Evolutionary conservation across 2,888 invertebrate species (phyloP), one percentile per base, ranked within the genome.

Genomic region (Neelides folsomi): DNA sequence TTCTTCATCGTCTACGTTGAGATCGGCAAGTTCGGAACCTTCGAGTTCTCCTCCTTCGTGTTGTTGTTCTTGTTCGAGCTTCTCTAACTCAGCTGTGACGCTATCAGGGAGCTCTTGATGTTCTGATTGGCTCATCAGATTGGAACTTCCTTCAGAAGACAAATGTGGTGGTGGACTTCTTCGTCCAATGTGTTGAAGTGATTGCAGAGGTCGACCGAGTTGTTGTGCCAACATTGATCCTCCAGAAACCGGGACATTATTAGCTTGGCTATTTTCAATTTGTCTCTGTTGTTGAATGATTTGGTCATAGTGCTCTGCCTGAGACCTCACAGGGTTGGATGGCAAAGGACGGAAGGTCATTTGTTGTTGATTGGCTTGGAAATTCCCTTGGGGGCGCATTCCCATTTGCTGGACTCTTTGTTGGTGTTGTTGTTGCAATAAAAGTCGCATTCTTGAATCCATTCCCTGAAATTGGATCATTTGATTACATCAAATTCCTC

Each of bases 1-100:
- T 66, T 88, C 88, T 65, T 86, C 86, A 66, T 90, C 89, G 61
- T 88, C 88, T 50, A 86, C 84, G 4, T 82, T 86, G 42, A 88
- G 74, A 15, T 86, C 86, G 40, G 83, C 85, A 39, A 88, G 74
- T 67, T 88, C 83, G 68, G 86, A 85, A 59, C 81, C 79, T 68
- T 79, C 80, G 47, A 77, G 73, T 67, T 78, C 79, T 27, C 65
- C 66, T 12, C 71, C 72, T 42, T 60, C 64, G 50, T 55, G 61
- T 44, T 76, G 79, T 53, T 77, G 78, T 68, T 82, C 81, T 64
- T 80, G 78, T 66, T 82, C 82, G 16, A 81, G 68, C 66, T 81
- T 81, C 65, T 81, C 81, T 36, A 81, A 68, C 66, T 81, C 81
- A 5, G 79, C 80, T 0, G 79, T 79, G 4, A 81, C 80, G 65